These are phyloP conservation scores for Anoplolepis gracilipes DNA, from an alignment of 1,140 invertebrate species.

Conservation along the genomic window DNA sequence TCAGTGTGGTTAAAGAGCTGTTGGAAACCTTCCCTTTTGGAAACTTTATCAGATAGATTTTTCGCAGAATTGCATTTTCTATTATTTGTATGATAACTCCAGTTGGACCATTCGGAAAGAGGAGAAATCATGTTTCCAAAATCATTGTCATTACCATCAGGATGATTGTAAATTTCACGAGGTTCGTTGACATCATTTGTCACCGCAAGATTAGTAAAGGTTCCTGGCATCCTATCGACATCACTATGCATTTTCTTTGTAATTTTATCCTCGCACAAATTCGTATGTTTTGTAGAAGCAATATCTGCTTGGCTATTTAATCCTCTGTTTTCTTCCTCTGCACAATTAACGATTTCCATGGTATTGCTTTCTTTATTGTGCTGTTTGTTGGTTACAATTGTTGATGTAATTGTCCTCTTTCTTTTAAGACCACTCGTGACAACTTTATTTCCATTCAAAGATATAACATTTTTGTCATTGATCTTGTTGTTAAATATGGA, in stretches of 20 bases:
- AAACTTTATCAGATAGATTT: neutral
- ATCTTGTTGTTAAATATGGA: neutral
- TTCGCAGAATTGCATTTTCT: neutral
- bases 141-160: neutral
- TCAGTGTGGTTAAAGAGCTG: neutral
- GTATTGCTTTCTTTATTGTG: neutral
- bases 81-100: slow-evolving; percentile 59
- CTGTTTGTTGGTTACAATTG: neutral
- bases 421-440: neutral
- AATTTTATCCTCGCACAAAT: neutral
- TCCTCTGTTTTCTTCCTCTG: neutral
- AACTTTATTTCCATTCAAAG: neutral
- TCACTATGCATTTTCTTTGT: neutral
- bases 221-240: neutral
- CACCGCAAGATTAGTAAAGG: neutral
- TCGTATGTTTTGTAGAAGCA: neutral
- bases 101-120: slow-evolving; percentile 78
- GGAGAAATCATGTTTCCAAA: slow-evolving; percentile 9
- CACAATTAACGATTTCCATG: neutral
- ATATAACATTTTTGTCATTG: neutral
- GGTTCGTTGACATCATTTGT: neutral
- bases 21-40: neutral
- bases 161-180: neutral
- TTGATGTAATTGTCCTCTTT: neutral
- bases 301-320: neutral